A percentile compares a stretch with the other conserved stretches of the same genome.
Conservation (phyloP, 1,140 invertebrate genomes). For the Pachypeltis micranthus region DNA sequence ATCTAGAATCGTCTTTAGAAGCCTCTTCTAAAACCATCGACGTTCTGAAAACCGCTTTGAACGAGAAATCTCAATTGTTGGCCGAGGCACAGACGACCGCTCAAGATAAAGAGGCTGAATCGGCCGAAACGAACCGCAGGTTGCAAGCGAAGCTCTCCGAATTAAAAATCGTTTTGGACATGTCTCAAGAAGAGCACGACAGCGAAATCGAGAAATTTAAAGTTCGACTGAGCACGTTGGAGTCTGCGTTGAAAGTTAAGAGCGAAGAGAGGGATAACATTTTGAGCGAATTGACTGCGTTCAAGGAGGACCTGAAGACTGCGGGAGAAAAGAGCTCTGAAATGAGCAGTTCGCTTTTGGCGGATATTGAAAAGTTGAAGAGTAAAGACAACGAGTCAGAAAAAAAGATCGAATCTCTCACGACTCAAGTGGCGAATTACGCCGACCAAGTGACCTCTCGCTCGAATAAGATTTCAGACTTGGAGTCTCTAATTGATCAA, state of each 20-base stretch:
- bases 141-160: neutral
- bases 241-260: constrained; percentile 22
- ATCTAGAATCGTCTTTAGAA: constrained; percentile 18
- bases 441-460: too few relatives aligned
- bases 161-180: neutral
- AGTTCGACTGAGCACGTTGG: constrained; percentile 19
- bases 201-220: constrained; percentile 19
- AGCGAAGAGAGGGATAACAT: constrained; percentile 20
- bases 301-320: constrained; percentile 1
- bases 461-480: too few relatives aligned
- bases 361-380: constrained; percentile 23
- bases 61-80: neutral
- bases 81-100: neutral
- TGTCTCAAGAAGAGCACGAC: constrained; percentile 15
- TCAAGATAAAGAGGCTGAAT: neutral
- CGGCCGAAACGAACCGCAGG: neutral
- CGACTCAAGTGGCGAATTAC: too few relatives aligned
- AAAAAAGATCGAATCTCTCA: constrained; percentile 23
- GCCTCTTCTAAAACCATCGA: neutral
- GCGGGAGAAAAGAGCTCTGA: neutral
- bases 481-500: too few relatives aligned
- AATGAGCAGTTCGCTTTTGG: neutral
- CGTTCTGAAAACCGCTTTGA: neutral
- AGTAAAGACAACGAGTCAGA: constrained; percentile 24
- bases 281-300: constrained; percentile 14